Base-by-base conservation (phyloP, 2,797 vertebrate species). In the Clarias laeviceps region DNA sequence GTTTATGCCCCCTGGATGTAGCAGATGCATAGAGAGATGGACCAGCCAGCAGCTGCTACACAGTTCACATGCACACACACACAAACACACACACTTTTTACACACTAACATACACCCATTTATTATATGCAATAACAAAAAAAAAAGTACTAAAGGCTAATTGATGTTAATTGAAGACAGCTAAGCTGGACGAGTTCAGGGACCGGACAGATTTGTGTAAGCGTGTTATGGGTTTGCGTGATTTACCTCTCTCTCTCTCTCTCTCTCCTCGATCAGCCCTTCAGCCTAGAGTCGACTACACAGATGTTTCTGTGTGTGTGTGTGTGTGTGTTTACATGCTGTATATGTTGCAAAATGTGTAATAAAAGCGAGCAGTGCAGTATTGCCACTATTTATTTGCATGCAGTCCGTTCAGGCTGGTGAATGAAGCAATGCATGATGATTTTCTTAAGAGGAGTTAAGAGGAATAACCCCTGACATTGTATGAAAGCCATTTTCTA, bases 161-260 rank as follows among this genome's bases (percentile, higher is more conserved):
- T 90, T 89, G 86, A 83, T 86, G 78, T 81, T 89, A 89, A 85
- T 78, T 84, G 82, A 88, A 80, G 85, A 70, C 79, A 65, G 78
- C n/a, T 66, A 83, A 84, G 57, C 85, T 40, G 57, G 61, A 69
- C 18, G 45, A 37, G 70, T 80, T 84, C 54, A 37, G 73, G 40
- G 66, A 69, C 74, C 68, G 45, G 68, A 80, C 61, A 20, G 64
- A 76, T 64, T 76, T 68, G 45, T 50, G 34, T n/a, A 72, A 66
- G 9, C 77, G 69, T 64, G 78, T 69, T 65, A 32, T 29, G 61
- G n/a, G 37, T 8, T 50, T 50, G 78, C 45, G 27, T 64, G 77
- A 79, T 64, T 64, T 24, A n/a, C 15, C 34, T 59, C 20, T 50
- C 70, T 50, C 70, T 32, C 73, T 4, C 50, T 56, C 24, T 18